These are phyloP conservation scores for Rhizoglyphus robini DNA, from an alignment of 1,140 invertebrate genomes.

Conservation along the genomic window DNA sequence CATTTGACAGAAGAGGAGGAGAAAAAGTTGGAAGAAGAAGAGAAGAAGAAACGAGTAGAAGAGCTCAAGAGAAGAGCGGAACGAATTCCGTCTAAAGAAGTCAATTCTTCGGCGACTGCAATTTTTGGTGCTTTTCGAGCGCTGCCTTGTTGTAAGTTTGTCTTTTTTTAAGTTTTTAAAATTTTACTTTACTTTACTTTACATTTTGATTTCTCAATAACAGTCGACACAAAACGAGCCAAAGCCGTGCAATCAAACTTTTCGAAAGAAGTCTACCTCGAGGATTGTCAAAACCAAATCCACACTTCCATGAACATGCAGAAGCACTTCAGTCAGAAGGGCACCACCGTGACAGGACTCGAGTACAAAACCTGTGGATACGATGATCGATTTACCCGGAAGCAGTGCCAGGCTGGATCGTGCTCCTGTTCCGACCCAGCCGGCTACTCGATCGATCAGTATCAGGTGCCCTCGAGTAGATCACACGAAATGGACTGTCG, in stretches of 20 bases:
- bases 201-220: background rate
- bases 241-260: background rate
- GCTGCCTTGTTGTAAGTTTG: constrained; percentile 8
- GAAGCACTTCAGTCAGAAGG: background rate
- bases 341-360: background rate
- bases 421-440: background rate
- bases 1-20: background rate
- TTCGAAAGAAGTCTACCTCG: constrained; percentile 3
- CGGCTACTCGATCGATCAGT: background rate
- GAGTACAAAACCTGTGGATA: background rate
- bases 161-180: background rate
- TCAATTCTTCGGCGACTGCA: background rate
- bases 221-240: background rate
- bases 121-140: background rate
- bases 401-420: background rate
- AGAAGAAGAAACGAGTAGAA: background rate
- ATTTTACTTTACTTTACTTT: background rate
- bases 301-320: background rate
- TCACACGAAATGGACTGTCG: constrained; percentile 1
- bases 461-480: background rate
- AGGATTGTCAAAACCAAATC: background rate
- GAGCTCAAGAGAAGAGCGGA: background rate
- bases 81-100: background rate
- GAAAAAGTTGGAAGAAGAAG: background rate
- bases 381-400: background rate